Base-by-base conservation (phyloP, 2,113 vertebrate genomes). In the Cariama cristata region DNA sequence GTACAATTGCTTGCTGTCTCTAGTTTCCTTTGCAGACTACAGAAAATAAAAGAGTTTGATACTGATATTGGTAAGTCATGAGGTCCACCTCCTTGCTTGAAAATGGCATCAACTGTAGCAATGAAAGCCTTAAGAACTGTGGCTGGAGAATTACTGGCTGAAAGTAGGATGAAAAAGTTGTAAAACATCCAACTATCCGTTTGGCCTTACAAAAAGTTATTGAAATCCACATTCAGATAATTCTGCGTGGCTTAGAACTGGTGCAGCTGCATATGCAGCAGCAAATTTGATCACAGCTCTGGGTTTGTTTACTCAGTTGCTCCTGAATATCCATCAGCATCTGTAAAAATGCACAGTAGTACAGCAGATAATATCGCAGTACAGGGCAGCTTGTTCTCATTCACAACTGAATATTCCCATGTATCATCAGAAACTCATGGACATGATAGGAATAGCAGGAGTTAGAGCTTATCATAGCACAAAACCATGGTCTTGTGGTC, bases 381-480 rank as follows among this genome's bases (percentile, higher is more conserved):
- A 76, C 67, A 87, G 76, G 60, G 66, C 88, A 86, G 52, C 44
- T 86, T 93, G 72, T 89, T 90, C 88, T 91, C 62, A 73, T 91
- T 97, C 68, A 91, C 69, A 77, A 75, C 40, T 45, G 73, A 81
- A 75, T 92, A 69, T 95, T 89, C 72, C 67, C 49, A 40, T 83
- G 50, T 92, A 72, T 89, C 81, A 88, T 80, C 80, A 96, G 86
- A 96, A 96, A 81, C 58, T 91, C 63, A 20, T 30, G 50, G 66
- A 42, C 24, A 53, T 86, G 93, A 95, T 86, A 93, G 33, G 47
- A 93, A 79, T 77, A 88, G 64, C 73, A 69, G 88, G 66, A 96
- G 40, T 73, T 64, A 38, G 91, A 92, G 53, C 45, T 90, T 90
- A 88, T 84, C 84, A 45, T 22, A 94, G 88, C 79, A 79, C 45